phyloP scores from a whole-genome alignment of 2,797 vertebrate genomes.

The Epinephelus malabaricus region DNA sequence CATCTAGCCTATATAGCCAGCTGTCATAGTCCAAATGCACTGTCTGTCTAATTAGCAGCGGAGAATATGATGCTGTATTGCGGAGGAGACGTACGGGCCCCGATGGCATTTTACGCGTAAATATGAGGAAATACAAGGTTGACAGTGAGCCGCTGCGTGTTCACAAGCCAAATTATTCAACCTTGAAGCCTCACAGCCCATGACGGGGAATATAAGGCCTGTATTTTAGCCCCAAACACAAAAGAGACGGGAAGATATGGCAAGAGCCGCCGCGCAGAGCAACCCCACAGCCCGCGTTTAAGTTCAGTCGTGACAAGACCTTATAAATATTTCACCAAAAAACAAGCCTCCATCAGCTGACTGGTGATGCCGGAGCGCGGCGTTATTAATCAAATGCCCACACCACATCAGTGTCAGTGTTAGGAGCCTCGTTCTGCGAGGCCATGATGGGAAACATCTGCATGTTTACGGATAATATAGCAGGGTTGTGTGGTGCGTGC shows the following conservation, averaged over 20 bases:
- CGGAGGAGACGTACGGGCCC: conserved; percentile 59
- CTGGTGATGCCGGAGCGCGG: conserved; percentile 60
- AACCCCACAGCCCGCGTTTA: conserved; percentile 40
- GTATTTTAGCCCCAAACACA: conserved; percentile 37
- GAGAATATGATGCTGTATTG: conserved; percentile 50
- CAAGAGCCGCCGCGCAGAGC: conserved; percentile 11
- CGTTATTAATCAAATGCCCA: conserved; percentile 44
- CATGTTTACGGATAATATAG: conserved; percentile 53
- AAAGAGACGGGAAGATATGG: conserved; percentile 22
- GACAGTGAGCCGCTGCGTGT: conserved; percentile 61
- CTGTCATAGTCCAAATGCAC: conserved; percentile 61
- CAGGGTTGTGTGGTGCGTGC: conserved; percentile 2
- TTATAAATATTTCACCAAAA: conserved; percentile 78
- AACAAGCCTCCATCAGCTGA: conserved; percentile 80
- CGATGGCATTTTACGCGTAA: conserved; percentile 57
- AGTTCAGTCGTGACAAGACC: conserved; percentile 76
- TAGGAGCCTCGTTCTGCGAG: conserved; percentile 25
- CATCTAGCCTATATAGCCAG: conserved; percentile 34
- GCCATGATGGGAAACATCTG: conserved; percentile 64
- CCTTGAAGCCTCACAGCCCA: conserved; percentile 67
- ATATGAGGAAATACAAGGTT: conserved; percentile 42
- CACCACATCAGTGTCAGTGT: conserved; percentile 22
- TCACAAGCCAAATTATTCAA: conserved; percentile 60
- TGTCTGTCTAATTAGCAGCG: conserved; percentile 52
- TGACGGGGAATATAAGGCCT: conserved; percentile 40